Conservation (phyloP, 2,797 vertebrate genomes). For the Chelon labrosus region DNA sequence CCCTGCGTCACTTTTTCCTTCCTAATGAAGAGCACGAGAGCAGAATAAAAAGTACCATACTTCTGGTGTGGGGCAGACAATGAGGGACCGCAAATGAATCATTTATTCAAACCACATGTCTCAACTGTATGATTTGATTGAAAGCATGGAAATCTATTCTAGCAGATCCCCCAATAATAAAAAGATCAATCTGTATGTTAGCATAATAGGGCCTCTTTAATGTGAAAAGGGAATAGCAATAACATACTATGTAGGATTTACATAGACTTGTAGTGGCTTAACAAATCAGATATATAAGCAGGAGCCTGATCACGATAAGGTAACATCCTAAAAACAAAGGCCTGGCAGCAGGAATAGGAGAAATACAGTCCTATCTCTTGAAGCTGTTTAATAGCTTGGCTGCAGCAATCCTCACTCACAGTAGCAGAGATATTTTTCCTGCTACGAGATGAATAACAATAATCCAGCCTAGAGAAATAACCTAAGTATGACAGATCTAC, state of each 20-base stretch:
- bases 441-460: constrained; percentile 5
- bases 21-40: neutral
- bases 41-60: neutral
- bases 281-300: neutral
- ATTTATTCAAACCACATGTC: too few species aligned
- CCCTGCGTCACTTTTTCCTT: neutral
- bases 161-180: too few species aligned
- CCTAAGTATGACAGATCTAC: neutral
- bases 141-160: too few species aligned
- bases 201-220: too few species aligned
- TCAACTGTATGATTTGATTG: too few species aligned
- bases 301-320: neutral
- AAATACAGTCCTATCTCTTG: neutral
- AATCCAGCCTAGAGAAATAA: constrained; percentile 4
- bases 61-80: too few species aligned
- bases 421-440: constrained; percentile 2
- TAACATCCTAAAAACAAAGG: neutral
- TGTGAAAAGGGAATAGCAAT: too few species aligned
- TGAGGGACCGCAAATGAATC: too few species aligned
- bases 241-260: too few species aligned
- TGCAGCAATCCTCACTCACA: neutral
- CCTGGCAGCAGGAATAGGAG: neutral
- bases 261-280: neutral
- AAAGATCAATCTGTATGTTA: too few species aligned
- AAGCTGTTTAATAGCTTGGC: neutral